phyloP scores from a whole-genome alignment of 2,797 vertebrate species.

The Linurgus olivaceus region DNA sequence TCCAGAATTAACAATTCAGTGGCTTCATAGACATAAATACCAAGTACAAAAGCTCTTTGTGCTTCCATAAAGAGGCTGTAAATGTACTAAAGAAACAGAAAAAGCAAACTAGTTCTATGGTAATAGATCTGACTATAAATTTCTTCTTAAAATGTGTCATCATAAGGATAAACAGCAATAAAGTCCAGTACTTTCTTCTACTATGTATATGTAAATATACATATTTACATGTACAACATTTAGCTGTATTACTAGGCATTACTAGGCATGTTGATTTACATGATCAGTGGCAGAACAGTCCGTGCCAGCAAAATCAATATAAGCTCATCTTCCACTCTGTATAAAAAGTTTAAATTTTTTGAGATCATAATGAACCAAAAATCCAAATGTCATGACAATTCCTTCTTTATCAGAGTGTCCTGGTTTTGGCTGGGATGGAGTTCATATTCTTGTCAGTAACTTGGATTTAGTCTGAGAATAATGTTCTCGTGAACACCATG shows the following conservation, averaged over 20 bases:
- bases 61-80: not conserved
- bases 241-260: not conserved
- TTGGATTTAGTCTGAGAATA: not conserved
- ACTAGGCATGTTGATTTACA: not conserved
- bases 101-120: not conserved
- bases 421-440: not conserved
- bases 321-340: not conserved
- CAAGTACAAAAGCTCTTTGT: not conserved
- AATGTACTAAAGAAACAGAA: not conserved
- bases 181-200: not conserved
- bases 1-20: not conserved
- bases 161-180: not conserved
- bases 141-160: not conserved
- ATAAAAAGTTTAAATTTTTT: not conserved
- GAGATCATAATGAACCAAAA: not conserved
- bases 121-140: not conserved
- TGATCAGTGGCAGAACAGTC: not conserved
- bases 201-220: not conserved
- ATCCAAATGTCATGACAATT: not conserved
- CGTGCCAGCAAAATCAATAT: not conserved
- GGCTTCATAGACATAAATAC: not conserved
- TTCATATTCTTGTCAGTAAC: not conserved
- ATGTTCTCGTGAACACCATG: not conserved
- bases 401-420: not conserved
- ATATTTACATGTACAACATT: not conserved